phyloP scores from a whole-genome alignment of 2,888 invertebrate species.

The Rhimphoctona megacephalus region DNA sequence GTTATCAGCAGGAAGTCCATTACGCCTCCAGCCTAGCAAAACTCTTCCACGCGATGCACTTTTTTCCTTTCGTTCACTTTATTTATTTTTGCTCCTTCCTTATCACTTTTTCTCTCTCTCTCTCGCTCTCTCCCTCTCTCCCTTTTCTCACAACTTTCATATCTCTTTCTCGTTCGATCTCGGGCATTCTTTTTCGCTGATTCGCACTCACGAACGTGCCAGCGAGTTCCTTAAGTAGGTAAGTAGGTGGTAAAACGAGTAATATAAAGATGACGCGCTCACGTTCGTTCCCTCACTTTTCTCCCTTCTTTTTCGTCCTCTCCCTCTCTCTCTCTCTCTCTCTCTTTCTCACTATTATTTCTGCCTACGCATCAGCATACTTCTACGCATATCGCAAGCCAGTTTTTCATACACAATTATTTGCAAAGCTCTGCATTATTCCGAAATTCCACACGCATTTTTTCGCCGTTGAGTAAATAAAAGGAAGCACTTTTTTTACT shows the following conservation, averaged over 20 bases:
- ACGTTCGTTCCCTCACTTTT: conserved; percentile 3
- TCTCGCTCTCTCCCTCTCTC: not conserved
- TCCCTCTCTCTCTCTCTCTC: not conserved
- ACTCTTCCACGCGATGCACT: conserved; percentile 46
- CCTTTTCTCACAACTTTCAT: not conserved
- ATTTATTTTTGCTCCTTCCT: not conserved
- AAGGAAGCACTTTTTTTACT: not conserved
- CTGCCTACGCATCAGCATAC: conserved; percentile 39
- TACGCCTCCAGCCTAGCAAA: conserved; percentile 55
- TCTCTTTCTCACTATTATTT: conserved; percentile 5
- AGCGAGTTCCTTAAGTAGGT: conserved; percentile 65
- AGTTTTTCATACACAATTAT: conserved; percentile 4
- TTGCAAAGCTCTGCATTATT: conserved; percentile 24
- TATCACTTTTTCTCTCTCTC: not conserved
- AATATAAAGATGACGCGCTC: conserved; percentile 62
- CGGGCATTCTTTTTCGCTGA: conserved; percentile 47
- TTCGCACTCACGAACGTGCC: conserved; percentile 42
- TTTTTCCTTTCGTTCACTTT: conserved; percentile 16
- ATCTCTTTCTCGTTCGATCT: conserved; percentile 13
- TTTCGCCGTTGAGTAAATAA: not conserved
- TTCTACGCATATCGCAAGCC: conserved; percentile 6
- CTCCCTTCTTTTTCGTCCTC: not conserved
- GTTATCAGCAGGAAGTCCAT: conserved; percentile 65
- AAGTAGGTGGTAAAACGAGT: conserved; percentile 70
- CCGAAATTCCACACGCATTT: not conserved